Evolutionary conservation across 2,888 invertebrate genomes (phyloP), one percentile per base, ranked within the genome.

Genomic region (Euplagia quadripunctaria): DNA sequence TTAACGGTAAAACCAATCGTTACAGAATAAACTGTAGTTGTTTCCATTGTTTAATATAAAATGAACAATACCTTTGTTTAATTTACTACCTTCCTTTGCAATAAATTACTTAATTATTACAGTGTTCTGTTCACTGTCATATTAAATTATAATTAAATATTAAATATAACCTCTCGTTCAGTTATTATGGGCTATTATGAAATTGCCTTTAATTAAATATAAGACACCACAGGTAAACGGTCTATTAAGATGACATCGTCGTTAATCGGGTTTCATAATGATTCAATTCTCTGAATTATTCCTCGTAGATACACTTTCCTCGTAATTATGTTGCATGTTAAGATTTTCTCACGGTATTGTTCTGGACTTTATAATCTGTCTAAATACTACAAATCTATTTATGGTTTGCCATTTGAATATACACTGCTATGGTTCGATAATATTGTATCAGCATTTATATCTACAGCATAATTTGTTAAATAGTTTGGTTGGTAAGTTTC

Each of bases 251-350:
- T 8, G 1, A 46, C 1, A 66, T 67, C 58, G 71, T 71, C 77
- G 75, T 74, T 78, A 81, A 81, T 81, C 74, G 78, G 73, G 72
- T 81, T 81, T 76, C 74, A 69, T 81, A 76, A 75, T 73, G 52
- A 73, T n/a, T n/a, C n/a, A n/a, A 67, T 68, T 17, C 20, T 41
- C 42, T 43, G 12, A n/a, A 74, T n/a, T n/a, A n/a, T n/a, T n/a
- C n/a, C n/a, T n/a, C n/a, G n/a, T n/a, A n/a, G n/a, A n/a, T n/a
- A n/a, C n/a, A n/a, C n/a, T n/a, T n/a, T n/a, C n/a, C n/a, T n/a
- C n/a, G n/a, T n/a, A n/a, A n/a, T n/a, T n/a, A n/a, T 77, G 61
- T 61, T 61, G 61, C 51, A 69, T 67, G 52, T 64, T 70, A 64
- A 68, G 65, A 68, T 68, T 69, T 83, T 83, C 83, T 80, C 83